A percentile compares a stretch with the other conserved stretches of the same genome.
Evolutionary conservation across 2,888 invertebrate species (phyloP).

Genomic region (Leptinotarsa juncta): DNA sequence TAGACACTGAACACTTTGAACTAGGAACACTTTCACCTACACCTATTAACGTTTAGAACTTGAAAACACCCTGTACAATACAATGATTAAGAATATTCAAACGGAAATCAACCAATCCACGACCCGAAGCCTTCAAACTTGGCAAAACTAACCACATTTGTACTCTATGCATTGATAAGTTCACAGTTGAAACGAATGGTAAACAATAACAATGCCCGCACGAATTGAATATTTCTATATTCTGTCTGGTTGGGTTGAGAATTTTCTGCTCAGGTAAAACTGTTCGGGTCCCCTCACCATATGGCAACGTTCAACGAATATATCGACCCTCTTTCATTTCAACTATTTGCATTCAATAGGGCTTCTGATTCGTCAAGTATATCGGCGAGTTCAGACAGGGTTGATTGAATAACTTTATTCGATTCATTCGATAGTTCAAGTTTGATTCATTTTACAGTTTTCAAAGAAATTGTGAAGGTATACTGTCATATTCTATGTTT

Average conservation of each 20-base stretch:
- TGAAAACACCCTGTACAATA: too few species aligned
- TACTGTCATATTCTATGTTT: too few species aligned
- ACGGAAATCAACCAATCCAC: too few species aligned
- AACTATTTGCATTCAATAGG: constrained; percentile 18
- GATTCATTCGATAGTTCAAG: not conserved
- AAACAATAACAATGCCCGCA: not conserved
- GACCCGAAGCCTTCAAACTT: not conserved
- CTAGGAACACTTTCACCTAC: too few species aligned
- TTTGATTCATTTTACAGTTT: not conserved
- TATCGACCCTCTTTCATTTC: constrained; percentile 7
- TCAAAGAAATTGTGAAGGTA: not conserved
- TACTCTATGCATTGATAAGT: not conserved
- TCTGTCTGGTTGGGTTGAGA: not conserved
- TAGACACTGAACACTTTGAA: too few species aligned
- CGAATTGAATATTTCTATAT: not conserved
- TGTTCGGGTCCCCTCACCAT: constrained; percentile 8
- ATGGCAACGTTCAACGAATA: constrained; percentile 13
- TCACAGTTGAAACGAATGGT: not conserved
- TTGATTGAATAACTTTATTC: not conserved
- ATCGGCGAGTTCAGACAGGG: not conserved
- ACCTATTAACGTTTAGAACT: too few species aligned
- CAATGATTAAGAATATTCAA: too few species aligned
- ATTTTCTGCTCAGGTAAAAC: constrained; percentile 3
- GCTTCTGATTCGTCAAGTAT: not conserved
- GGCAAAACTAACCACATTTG: not conserved